Conservation (phyloP, 2,113 vertebrate genomes). For the Stegastes partitus region DNA sequence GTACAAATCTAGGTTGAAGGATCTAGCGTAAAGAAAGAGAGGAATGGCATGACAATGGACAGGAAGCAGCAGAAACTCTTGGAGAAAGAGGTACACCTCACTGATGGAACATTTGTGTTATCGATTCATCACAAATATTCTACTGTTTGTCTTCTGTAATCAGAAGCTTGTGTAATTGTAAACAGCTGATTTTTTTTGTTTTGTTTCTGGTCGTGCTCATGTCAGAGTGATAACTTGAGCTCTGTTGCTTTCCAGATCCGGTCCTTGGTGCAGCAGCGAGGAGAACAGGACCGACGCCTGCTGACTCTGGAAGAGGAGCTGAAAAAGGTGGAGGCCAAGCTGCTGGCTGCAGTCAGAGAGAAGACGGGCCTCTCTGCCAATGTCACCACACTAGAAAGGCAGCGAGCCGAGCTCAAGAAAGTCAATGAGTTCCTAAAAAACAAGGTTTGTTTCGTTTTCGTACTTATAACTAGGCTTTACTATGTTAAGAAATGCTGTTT, state of each 20-base stretch:
- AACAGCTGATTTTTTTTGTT: too few species aligned
- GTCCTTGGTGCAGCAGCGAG: constrained; percentile 89
- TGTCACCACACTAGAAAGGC: constrained; percentile 90
- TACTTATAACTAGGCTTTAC: not conserved
- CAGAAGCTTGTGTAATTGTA: too few species aligned
- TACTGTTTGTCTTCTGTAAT: too few species aligned
- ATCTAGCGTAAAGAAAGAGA: constrained; percentile 82
- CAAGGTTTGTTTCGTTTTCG: constrained; percentile 84
- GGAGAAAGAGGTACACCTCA: constrained; percentile 91
- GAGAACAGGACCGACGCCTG: constrained; percentile 89
- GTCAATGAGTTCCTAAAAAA: constrained; percentile 92
- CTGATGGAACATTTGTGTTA: not conserved
- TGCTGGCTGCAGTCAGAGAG: constrained; percentile 89
- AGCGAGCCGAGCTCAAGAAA: constrained; percentile 89
- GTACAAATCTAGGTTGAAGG: constrained; percentile 61
- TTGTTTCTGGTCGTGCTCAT: not conserved
- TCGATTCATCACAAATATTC: too few species aligned
- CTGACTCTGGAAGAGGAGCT: constrained; percentile 88
- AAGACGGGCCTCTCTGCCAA: constrained; percentile 89
- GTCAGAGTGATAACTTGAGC: not conserved
- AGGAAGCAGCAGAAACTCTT: constrained; percentile 88
- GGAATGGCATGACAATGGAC: constrained; percentile 80
- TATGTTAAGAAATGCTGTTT: constrained; percentile 1
- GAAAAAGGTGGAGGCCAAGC: constrained; percentile 89
- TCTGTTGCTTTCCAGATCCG: constrained; percentile 85